A percentile compares a stretch with the other conserved stretches of the same genome.
phyloP scores from a whole-genome alignment of 2,888 invertebrate species.

The Rhimphoctona megacephalus region DNA sequence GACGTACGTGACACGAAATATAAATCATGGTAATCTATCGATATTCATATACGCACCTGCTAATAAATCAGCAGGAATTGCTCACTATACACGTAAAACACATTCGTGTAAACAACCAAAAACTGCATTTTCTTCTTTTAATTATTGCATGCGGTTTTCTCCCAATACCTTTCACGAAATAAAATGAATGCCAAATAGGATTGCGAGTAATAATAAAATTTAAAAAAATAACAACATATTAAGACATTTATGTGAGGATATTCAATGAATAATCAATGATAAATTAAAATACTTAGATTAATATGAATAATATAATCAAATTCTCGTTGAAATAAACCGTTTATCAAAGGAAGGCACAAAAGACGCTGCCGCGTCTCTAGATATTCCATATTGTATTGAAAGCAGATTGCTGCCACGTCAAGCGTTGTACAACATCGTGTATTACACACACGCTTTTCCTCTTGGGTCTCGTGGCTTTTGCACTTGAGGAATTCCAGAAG shows the following conservation, averaged over 20 bases:
- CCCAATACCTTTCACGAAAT: too few species aligned
- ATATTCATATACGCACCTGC: slow-evolving; percentile 29
- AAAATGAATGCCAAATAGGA: too few species aligned
- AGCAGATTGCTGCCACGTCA: slow-evolving; percentile 21
- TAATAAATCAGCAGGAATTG: slow-evolving; percentile 1
- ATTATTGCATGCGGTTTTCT: too few species aligned
- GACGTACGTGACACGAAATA: slow-evolving; percentile 17
- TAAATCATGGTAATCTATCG: slow-evolving; percentile 29
- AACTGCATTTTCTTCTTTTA: neutral
- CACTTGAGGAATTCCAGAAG: slow-evolving; percentile 69
- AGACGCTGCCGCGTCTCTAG: too few species aligned
- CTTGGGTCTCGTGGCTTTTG: slow-evolving; percentile 27
- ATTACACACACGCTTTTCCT: slow-evolving; percentile 1
- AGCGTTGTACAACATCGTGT: slow-evolving; percentile 33
- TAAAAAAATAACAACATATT: neutral
- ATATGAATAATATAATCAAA: neutral
- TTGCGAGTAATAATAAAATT: too few species aligned
- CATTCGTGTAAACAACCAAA: neutral
- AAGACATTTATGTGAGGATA: neutral
- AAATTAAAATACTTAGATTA: neutral
- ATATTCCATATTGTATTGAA: neutral
- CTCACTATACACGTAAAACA: neutral
- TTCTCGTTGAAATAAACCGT: neutral
- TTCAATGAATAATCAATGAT: neutral
- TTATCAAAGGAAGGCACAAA: neutral